phyloP scores from a whole-genome alignment of 2,797 vertebrate species.

The Pelobates cultripes region DNA sequence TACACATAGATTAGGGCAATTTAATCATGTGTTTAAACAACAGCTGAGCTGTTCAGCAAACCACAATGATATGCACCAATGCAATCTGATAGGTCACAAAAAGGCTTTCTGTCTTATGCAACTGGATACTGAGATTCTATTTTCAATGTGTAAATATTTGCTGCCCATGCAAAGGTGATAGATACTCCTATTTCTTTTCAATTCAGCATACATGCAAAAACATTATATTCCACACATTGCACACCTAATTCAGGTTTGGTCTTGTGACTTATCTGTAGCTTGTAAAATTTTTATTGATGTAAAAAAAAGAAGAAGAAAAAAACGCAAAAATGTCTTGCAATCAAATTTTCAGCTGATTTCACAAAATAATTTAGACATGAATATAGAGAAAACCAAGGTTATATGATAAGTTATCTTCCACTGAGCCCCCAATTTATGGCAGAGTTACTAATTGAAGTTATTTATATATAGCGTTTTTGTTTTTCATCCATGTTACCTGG shows the following conservation, averaged over 20 bases:
- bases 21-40: constrained; percentile 45
- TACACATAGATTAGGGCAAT: constrained; percentile 41
- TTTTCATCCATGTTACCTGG: too few species aligned
- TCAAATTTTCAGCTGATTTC: not conserved
- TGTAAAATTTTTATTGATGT: not conserved
- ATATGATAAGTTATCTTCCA: not conserved
- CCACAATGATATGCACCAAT: constrained; percentile 43
- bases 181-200: constrained; percentile 10
- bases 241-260: constrained; percentile 9
- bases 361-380: not conserved
- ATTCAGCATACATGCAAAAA: not conserved
- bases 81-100: constrained; percentile 41
- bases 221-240: constrained; percentile 6
- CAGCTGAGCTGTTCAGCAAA: constrained; percentile 48
- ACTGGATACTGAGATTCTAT: constrained; percentile 37
- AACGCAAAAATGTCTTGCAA: too few species aligned
- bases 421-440: too few species aligned
- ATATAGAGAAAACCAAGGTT: not conserved
- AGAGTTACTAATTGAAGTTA: too few species aligned
- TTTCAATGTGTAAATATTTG: constrained; percentile 41
- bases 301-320: not conserved
- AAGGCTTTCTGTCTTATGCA: constrained; percentile 39
- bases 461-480: too few species aligned
- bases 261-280: not conserved
- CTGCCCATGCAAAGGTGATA: constrained; percentile 18